A percentile compares a stretch with the other conserved stretches of the same genome.
phyloP scores from a whole-genome alignment of 35 echinoderm and acorn worm genomes.

The Antedon bifida region DNA sequence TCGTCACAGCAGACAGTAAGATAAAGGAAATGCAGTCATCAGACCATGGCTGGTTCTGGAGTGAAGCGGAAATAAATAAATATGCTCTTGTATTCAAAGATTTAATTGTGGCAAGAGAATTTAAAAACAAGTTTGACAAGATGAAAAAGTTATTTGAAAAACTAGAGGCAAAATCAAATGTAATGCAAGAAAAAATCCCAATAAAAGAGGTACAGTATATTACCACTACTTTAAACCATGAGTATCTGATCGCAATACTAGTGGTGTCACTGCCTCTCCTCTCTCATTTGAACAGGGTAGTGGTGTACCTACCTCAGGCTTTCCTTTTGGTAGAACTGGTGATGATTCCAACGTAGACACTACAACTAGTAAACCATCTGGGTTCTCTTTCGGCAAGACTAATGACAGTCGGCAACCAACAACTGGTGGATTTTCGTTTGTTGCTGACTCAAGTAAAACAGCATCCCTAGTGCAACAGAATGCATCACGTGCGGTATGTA shows the following conservation, averaged over 20 bases:
- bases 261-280: neutral
- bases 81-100: constrained; percentile 71
- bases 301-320: no score
- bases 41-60: constrained; percentile 62
- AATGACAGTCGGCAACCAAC: neutral
- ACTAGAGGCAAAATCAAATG: neutral
- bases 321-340: no score
- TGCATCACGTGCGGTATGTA: no score
- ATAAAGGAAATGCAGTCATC: constrained; percentile 40
- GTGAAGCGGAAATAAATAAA: constrained; percentile 34
- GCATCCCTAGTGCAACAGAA: no score
- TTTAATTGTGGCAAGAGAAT: constrained; percentile 7
- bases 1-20: constrained; percentile 37
- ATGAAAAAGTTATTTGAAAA: constrained; percentile 3
- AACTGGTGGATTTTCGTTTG: neutral
- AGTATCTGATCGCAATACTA: no score
- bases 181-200: neutral
- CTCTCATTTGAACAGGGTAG: neutral
- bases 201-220: neutral
- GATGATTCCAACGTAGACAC: neutral
- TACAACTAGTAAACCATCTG: neutral
- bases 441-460: no score
- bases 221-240: no score
- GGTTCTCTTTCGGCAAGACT: neutral
- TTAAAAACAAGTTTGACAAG: constrained; percentile 38